Conservation (phyloP, 2,113 vertebrate species). For the Phycodurus eques region DNA sequence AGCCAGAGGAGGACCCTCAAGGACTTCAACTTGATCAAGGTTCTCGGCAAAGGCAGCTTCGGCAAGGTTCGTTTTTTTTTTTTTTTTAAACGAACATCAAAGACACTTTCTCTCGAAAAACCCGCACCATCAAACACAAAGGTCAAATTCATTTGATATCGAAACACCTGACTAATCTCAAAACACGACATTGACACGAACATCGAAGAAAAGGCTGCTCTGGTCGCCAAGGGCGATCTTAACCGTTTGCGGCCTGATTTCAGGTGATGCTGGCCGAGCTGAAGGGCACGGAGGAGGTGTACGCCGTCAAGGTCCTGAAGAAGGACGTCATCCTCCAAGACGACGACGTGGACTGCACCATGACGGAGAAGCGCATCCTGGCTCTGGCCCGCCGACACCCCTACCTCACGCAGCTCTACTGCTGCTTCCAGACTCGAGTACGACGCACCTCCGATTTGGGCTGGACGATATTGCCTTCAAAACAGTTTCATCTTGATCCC, state of each 20-base stretch:
- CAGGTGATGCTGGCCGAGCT: slow-evolving; percentile 98
- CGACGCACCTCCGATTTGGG: neutral
- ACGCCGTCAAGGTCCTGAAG: slow-evolving; percentile 97
- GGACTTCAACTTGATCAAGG: slow-evolving; percentile 97
- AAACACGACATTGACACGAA: too few relatives aligned
- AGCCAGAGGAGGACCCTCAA: slow-evolving; percentile 85
- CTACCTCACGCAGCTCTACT: slow-evolving; percentile 96
- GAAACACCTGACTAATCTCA: too few relatives aligned
- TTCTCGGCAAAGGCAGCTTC: slow-evolving; percentile 98
- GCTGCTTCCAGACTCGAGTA: slow-evolving; percentile 99
- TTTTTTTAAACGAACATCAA: neutral
- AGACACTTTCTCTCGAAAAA: too few relatives aligned
- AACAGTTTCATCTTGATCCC: too few relatives aligned
- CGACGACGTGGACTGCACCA: slow-evolving; percentile 96
- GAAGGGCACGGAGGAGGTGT: slow-evolving; percentile 95
- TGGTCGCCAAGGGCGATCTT: neutral
- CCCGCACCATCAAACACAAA: too few relatives aligned
- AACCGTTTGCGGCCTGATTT: too few relatives aligned
- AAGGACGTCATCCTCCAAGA: slow-evolving; percentile 98
- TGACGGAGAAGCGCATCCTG: slow-evolving; percentile 97
- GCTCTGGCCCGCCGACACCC: slow-evolving; percentile 94
- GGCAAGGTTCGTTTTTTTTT: slow-evolving; percentile 82
- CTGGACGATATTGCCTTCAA: too few relatives aligned
- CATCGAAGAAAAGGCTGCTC: neutral
- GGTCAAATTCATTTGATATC: too few relatives aligned